phyloP scores from a whole-genome alignment of 2,888 invertebrate species.

The Drosophila setosimentum region DNA sequence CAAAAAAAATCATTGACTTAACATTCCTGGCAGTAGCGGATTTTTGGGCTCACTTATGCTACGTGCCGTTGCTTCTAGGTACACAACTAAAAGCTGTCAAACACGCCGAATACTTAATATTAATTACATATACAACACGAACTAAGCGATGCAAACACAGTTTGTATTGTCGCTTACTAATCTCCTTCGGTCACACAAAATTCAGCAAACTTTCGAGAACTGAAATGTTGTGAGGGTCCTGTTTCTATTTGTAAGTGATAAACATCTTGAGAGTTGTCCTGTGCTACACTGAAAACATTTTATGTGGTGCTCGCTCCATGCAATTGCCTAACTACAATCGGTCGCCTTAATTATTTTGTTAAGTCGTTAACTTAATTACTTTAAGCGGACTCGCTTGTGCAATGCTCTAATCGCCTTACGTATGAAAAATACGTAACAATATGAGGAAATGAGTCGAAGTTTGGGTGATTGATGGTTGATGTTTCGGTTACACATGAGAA shows the following conservation, averaged over 20 bases:
- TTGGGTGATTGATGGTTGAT: slow-evolving; percentile 60
- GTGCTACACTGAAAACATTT: slow-evolving; percentile 43
- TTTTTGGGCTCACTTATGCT: slow-evolving; percentile 57
- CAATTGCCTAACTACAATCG: slow-evolving; percentile 24
- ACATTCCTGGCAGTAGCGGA: slow-evolving; percentile 47
- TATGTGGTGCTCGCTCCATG: background rate
- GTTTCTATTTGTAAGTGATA: slow-evolving; percentile 32
- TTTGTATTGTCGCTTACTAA: slow-evolving; percentile 47
- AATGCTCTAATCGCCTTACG: slow-evolving; percentile 46
- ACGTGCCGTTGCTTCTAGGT: slow-evolving; percentile 61
- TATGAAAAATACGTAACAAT: slow-evolving; percentile 34
- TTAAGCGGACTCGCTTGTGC: slow-evolving; percentile 42
- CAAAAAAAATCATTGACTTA: slow-evolving; percentile 59
- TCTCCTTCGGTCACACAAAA: slow-evolving; percentile 47
- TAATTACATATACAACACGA: slow-evolving; percentile 63
- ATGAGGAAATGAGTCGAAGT: slow-evolving; percentile 22
- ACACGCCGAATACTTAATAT: slow-evolving; percentile 77
- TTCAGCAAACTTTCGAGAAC: slow-evolving; percentile 29
- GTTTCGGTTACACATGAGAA: slow-evolving; percentile 9
- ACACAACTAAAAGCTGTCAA: slow-evolving; percentile 69
- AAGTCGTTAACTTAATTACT: slow-evolving; percentile 61
- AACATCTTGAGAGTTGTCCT: slow-evolving; percentile 37
- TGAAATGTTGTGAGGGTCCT: slow-evolving; percentile 1
- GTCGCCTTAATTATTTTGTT: slow-evolving; percentile 57
- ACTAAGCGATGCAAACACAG: slow-evolving; percentile 35